Evolutionary conservation across 2,888 invertebrate species (phyloP).

Genomic region (Rhingia rostrata): DNA sequence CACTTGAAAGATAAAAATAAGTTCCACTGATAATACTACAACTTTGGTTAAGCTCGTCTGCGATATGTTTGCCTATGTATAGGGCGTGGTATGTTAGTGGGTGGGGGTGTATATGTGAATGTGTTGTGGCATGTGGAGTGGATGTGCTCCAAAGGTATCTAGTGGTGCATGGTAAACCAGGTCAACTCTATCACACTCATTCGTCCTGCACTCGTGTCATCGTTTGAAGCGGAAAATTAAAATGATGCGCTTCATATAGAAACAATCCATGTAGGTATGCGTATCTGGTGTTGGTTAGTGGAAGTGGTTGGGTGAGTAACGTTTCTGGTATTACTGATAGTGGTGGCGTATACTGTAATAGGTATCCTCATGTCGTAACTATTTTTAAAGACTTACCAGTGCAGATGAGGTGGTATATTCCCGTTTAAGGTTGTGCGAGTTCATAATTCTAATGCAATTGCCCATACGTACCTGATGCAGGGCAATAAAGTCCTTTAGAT

Average conservation of each 20-base stretch:
- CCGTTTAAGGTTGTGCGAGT: conserved; percentile 74
- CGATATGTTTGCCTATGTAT: conserved; percentile 25
- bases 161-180: conserved; percentile 58
- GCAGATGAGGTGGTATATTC: conserved; percentile 70
- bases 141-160: conserved; percentile 19
- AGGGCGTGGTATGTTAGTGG: not conserved
- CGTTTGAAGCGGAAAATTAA: conserved; percentile 68
- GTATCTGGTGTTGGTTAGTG: conserved; percentile 18
- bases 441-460: conserved; percentile 74
- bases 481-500: conserved; percentile 96
- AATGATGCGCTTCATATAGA: conserved; percentile 59
- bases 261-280: conserved; percentile 5
- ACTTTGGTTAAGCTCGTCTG: conserved; percentile 31
- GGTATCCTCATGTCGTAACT: conserved; percentile 66
- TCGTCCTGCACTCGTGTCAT: conserved; percentile 67
- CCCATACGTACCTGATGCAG: conserved; percentile 88
- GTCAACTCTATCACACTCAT: conserved; percentile 67
- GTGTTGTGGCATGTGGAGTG: conserved; percentile 19
- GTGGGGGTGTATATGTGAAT: not conserved
- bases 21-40: conserved; percentile 45
- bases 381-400: conserved; percentile 71
- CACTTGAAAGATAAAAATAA: conserved; percentile 57
- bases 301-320: conserved; percentile 8
- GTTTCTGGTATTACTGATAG: conserved; percentile 1
- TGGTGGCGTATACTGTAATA: conserved; percentile 37